Conservation (phyloP, 1,140 invertebrate species). For the Cepaea nemoralis region DNA sequence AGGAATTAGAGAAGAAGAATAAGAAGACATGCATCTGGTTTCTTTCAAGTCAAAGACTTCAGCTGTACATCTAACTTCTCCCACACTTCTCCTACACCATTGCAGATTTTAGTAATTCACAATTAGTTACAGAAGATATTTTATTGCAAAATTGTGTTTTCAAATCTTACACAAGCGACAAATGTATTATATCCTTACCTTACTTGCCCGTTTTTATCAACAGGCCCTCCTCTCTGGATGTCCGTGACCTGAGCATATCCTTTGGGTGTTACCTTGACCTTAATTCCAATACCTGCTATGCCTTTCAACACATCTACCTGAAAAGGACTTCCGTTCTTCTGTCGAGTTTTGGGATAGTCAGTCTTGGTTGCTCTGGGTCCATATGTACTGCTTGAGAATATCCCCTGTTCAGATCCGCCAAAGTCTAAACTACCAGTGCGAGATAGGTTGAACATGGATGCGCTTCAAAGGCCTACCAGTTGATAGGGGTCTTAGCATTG, state of each 20-base stretch:
- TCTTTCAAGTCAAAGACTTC: too few species aligned
- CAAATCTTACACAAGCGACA: too few species aligned
- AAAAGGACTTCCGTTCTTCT: constrained; percentile 55
- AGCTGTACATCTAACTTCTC: too few species aligned
- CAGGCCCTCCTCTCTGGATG: constrained; percentile 58
- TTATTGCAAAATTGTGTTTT: too few species aligned
- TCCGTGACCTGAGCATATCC: constrained; percentile 56
- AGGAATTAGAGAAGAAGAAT: too few species aligned
- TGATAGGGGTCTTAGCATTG: background rate
- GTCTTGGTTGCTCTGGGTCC: background rate
- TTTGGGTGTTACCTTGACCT: constrained; percentile 52
- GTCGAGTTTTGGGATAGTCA: constrained; percentile 47
- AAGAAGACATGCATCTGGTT: too few species aligned
- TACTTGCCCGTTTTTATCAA: constrained; percentile 60
- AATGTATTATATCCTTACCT: constrained; percentile 49
- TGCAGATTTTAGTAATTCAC: too few species aligned
- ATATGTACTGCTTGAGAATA: background rate
- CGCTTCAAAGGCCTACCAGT: background rate
- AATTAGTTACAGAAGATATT: too few species aligned
- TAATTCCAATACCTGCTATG: constrained; percentile 63
- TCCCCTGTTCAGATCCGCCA: background rate
- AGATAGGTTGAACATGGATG: background rate
- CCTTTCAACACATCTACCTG: constrained; percentile 63
- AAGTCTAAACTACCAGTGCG: background rate
- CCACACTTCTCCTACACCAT: too few species aligned